Evolutionary conservation across 1,140 invertebrate genomes (phyloP), one percentile per base, ranked within the genome.

Genomic region (Babylonia areolata): DNA sequence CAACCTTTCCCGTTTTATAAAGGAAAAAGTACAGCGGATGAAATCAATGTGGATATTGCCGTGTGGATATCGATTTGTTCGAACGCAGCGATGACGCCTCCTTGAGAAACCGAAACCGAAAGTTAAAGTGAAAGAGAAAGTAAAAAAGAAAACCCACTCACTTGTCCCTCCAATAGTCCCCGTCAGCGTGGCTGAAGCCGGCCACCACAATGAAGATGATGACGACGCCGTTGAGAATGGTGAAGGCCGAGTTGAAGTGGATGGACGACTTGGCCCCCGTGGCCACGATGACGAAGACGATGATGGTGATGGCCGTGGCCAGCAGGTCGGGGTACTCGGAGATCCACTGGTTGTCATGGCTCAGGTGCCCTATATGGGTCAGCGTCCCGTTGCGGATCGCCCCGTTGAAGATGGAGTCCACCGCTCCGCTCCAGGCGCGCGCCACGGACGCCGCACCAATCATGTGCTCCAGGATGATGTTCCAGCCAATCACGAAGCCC

Each of bases 391-490:
- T 98, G 87, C 96, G 96, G 71, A 99, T 97, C 5, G 96, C 96
- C 31, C 90, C 96, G 87, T 98, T 95, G 93, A 97, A 95, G 90
- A 98, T 95, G 0, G 97, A 97, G 92, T 99, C 97, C 11, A 99
- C 96, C 91, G 98, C 98, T 23, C 97, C 97, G 88, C 97, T 98
- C 97, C 97, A 98, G 2, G 98, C 98, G 89, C 98, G 96, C 0
- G 97, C 97, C 37, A 98, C 97, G 0, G 97, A 97, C 0, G 98
- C 98, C 11, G 97, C 97, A 23, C 93, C 92, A 33, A 94, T 90
- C 80, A 94, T 88, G 85, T 94, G 92, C 88, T 95, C 94, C 94
- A 93, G 79, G 69, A 94, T 88, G 71, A 95, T 92, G 87, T 94
- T 94, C 93, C 94, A 93, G 9, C 93, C 93, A 78, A 94, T 91